Conservation (phyloP, 1,140 invertebrate genomes). For the Philopotamus ludificatus region DNA sequence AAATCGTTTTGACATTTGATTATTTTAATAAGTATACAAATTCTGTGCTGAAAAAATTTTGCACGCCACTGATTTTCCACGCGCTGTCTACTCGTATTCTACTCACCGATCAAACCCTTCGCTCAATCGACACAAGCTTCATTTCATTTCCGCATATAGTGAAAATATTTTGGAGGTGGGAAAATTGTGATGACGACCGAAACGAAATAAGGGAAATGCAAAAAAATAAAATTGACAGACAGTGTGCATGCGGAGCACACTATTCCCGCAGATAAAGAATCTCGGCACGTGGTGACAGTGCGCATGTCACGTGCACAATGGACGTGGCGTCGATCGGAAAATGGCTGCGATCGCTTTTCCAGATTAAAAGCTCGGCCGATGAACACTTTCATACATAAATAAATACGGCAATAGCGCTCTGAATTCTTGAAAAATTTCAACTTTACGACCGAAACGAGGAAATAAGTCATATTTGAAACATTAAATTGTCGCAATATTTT, state of each 20-base stretch:
- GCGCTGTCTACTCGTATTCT: background rate
- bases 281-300: too few relatives aligned
- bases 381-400: too few relatives aligned
- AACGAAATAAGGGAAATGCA: slow-evolving; percentile 1
- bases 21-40: too few relatives aligned
- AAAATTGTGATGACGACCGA: slow-evolving; percentile 21
- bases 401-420: background rate
- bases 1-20: too few relatives aligned
- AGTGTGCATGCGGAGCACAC: background rate
- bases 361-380: too few relatives aligned
- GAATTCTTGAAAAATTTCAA: background rate
- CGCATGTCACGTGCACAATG: too few relatives aligned
- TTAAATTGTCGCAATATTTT: slow-evolving; percentile 40
- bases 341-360: too few relatives aligned
- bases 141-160: slow-evolving; percentile 32
- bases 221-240: background rate
- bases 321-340: too few relatives aligned
- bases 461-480: slow-evolving; percentile 37
- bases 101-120: slow-evolving; percentile 1
- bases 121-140: slow-evolving; percentile 35
- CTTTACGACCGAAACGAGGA: background rate
- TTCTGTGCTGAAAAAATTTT: too few relatives aligned
- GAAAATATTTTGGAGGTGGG: slow-evolving; percentile 23
- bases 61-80: too few relatives aligned
- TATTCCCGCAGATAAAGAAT: background rate